Conservation (phyloP, 2,888 invertebrate genomes). For the Leucozona laternaria region DNA sequence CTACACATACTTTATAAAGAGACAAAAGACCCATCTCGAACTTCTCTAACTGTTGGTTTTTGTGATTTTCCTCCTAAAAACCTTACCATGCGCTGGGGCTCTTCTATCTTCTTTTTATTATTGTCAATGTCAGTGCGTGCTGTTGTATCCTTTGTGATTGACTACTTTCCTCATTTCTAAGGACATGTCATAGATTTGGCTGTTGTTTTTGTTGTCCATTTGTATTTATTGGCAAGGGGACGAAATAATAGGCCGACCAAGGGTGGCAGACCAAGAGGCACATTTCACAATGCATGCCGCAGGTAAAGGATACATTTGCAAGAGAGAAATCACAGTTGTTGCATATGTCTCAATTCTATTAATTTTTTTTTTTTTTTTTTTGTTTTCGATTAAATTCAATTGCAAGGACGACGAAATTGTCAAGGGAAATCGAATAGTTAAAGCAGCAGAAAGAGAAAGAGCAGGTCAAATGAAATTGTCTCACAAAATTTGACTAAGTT, state of each 20-base stretch:
- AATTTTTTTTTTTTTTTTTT: slow-evolving; percentile 46
- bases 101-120: slow-evolving; percentile 3
- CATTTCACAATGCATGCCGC: slow-evolving; percentile 34
- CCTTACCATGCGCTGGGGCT: not conserved
- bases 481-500: slow-evolving; percentile 5
- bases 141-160: slow-evolving; percentile 55
- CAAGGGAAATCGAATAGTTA: slow-evolving; percentile 11
- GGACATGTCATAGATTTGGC: slow-evolving; percentile 38
- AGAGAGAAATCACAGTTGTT: slow-evolving; percentile 51
- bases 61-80: slow-evolving; percentile 11
- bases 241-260: slow-evolving; percentile 27
- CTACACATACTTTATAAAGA: slow-evolving; percentile 4
- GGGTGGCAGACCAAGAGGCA: slow-evolving; percentile 13
- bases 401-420: slow-evolving; percentile 25
- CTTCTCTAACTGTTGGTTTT: slow-evolving; percentile 5
- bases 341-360: slow-evolving; percentile 73
- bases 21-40: slow-evolving; percentile 30
- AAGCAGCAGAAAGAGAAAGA: not conserved
- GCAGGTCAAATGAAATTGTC: not conserved
- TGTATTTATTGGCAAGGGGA: slow-evolving; percentile 47
- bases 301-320: not conserved
- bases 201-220: slow-evolving; percentile 11
- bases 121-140: slow-evolving; percentile 17
- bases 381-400: slow-evolving; percentile 62
- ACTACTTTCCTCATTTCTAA: slow-evolving; percentile 47